Evolutionary conservation across 2,113 vertebrate genomes (phyloP), one percentile per base, ranked within the genome.

Genomic region (Camelus dromedarius): DNA sequence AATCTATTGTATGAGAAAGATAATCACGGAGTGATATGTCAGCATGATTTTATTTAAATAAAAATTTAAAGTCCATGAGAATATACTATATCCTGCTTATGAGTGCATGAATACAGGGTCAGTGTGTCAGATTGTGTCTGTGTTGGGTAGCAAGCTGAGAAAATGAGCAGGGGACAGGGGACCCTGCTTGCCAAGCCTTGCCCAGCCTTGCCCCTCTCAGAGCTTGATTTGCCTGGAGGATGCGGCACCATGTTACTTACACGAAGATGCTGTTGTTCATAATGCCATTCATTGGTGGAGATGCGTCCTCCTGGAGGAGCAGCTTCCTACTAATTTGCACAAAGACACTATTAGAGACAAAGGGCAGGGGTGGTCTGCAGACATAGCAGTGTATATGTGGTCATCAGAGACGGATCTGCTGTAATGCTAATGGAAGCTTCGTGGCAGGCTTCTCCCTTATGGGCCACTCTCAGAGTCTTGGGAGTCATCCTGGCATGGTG

Each of bases 311-410:
- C 7, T 46, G 8, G 16, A 26, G 38, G 14, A 83, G 5, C 2
- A 48, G 3, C 10, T 77, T 60, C 48, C 46, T 19, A 54, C 32
- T 52, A 28, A 3, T 32, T 67, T 20, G 14, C 22, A 54, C 28
- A 75, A 42, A 38, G n/a, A 10, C 16, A 30, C 22, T 13, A 5
- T 13, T 6, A 32, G 1, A 75, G 9, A 54, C 15, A 20, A 11
- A 2, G 11, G 4, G 1, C 19, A 3, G 0, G 18, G 1, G 0
- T 15, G 10, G 35, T 35, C 48, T 50, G 6, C 19, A 83, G 35
- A 38, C 24, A 8, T 0, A 11, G 18, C 10, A 3, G 22, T 30
- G 4, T 11, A 2, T 6, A 5, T 4, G 6, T 38, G 20, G 19
- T 38, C n/a, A 22, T 32, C 28, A 24, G 35, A 76, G 50, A 4